Evolutionary conservation across 2,113 vertebrate genomes (phyloP), one percentile per base, ranked within the genome.

Genomic region (Myotis yumanensis): DNA sequence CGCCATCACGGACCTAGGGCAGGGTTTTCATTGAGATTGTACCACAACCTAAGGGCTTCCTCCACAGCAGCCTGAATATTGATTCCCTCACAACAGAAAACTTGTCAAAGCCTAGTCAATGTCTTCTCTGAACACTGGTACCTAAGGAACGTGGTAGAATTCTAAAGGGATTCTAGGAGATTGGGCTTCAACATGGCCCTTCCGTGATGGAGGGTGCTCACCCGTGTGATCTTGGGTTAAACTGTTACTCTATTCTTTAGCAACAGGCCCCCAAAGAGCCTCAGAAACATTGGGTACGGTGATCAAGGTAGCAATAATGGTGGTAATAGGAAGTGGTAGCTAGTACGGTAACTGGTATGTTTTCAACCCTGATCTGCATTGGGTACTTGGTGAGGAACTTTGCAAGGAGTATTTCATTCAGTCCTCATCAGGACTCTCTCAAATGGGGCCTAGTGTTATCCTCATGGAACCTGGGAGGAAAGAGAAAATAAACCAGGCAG

Each of bases 151-250:
- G 7, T 43, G 48, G 22, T 0, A 35, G 48, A 46, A 72, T 35
- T 11, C 32, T 2, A 0, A 2, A 7, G 69, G 3, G 32, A 30
- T 75, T 52, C 3, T 23, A 3, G 4, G 3, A 22, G 35, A 52
- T 2, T 6, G 4, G 43, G 0, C 32, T 83, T 82, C 18, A 28
- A 28, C 17, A 18, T 2, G 32, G 17, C 46, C 32, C 35, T 90
- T 83, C 54, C 4, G 2, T 59, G 18, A 35, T 20, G n/a, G 16
- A 69, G 1, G 32, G 32, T n/a, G 3, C 18, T 52, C 28, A 40
- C 0, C 25, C 22, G 9, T 22, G 7, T 1, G 7, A 11, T 30
- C 18, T 64, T 64, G 2, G 2, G 32, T 32, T 17, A 76, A 83
- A 84, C 1, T 17, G 9, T 5, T 8, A 51, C 30, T 83, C 15